These are phyloP conservation scores for Rhegmatorhina hoffmannsi DNA, from an alignment of 2,113 vertebrate species.

Conservation along the genomic window DNA sequence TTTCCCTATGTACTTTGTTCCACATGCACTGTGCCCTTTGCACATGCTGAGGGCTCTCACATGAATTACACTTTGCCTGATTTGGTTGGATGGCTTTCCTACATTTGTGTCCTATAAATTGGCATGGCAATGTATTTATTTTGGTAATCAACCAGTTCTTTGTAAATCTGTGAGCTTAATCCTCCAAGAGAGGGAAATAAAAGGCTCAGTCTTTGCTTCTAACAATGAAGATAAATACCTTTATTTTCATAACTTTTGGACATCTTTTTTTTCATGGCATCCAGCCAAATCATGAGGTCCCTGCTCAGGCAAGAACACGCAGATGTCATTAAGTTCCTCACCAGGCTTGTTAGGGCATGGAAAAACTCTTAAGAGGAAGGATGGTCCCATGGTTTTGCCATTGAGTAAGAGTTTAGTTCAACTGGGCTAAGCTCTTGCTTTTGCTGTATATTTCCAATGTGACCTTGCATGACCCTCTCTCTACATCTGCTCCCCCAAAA, in stretches of 20 bases:
- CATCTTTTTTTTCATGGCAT: slow-evolving; percentile 18
- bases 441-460: not conserved
- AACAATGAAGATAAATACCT: slow-evolving; percentile 68
- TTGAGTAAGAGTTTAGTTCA: not conserved
- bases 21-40: slow-evolving; percentile 43
- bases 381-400: slow-evolving; percentile 8
- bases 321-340: slow-evolving; percentile 45
- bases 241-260: slow-evolving; percentile 66
- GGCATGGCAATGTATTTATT: slow-evolving; percentile 44
- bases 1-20: slow-evolving; percentile 43
- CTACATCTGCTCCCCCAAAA: slow-evolving; percentile 31
- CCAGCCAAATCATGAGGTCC: slow-evolving; percentile 28
- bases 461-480: not conserved
- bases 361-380: not conserved
- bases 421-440: not conserved
- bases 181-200: slow-evolving; percentile 47
- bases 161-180: slow-evolving; percentile 59
- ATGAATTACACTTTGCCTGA: slow-evolving; percentile 59
- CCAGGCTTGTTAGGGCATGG: slow-evolving; percentile 35
- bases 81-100: slow-evolving; percentile 63
- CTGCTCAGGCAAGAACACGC: not conserved
- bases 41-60: slow-evolving; percentile 48
- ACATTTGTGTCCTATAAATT: slow-evolving; percentile 51
- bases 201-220: not conserved
- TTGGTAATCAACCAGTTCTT: slow-evolving; percentile 68